Conservation (phyloP, 92 coral and sea anemone species). For the Bergia sp. region DNA sequence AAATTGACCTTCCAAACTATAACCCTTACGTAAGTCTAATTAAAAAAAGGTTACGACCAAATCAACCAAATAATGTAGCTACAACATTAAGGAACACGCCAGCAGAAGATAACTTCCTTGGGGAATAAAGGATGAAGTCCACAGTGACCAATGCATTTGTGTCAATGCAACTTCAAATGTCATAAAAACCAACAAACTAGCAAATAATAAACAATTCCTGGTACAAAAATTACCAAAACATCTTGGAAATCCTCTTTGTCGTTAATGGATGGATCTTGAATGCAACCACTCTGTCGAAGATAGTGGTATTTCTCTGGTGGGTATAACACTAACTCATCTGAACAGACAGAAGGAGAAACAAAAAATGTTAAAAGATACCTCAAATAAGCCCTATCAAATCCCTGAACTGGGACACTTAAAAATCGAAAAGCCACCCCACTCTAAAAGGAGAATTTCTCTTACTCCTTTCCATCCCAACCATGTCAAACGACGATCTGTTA, state of each 20-base stretch:
- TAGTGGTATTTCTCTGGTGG: slow-evolving; percentile 91
- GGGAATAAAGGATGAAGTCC: not conserved
- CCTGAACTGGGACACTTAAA: no score
- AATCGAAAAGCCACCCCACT: no score
- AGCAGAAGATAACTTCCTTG: not conserved
- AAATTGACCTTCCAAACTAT: not conserved
- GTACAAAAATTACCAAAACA: slow-evolving; percentile 67
- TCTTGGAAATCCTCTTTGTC: slow-evolving; percentile 88
- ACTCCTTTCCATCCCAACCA: no score
- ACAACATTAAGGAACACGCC: not conserved
- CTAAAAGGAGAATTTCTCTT: no score
- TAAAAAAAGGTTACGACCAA: not conserved
- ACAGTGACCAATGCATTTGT: not conserved
- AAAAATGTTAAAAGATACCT: not conserved
- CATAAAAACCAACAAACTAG: not conserved
- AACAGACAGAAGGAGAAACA: slow-evolving; percentile 3
- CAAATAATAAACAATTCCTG: not conserved
- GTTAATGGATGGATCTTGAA: slow-evolving; percentile 89
- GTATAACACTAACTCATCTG: slow-evolving; percentile 79
- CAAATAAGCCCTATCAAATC: no score
- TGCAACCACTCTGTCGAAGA: slow-evolving; percentile 92
- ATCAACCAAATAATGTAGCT: no score
- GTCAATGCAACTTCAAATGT: not conserved
- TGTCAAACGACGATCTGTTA: no score
- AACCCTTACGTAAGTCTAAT: not conserved